Evolutionary conservation across 2,888 invertebrate genomes (phyloP).

Genomic region (Sphecodes monilicornis): DNA sequence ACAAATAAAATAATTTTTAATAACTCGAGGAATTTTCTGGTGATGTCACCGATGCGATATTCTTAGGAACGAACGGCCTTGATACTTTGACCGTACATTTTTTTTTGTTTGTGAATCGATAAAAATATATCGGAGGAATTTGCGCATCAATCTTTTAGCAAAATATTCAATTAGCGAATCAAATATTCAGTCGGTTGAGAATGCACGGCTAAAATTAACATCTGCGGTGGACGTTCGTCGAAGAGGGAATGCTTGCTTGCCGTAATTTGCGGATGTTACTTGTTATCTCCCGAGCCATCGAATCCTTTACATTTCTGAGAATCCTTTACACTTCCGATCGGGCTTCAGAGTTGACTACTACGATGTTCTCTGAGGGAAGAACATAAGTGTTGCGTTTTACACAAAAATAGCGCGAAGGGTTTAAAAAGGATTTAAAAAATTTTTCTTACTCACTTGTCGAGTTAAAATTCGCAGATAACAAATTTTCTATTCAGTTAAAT

Average conservation of each 20-base stretch:
- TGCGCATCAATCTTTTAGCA: background rate
- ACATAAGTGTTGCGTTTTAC: background rate
- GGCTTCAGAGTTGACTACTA: background rate
- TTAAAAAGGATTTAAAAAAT: too few species aligned
- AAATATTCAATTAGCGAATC: background rate
- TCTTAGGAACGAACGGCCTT: slow-evolving; percentile 7
- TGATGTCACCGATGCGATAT: slow-evolving; percentile 25
- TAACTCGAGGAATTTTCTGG: slow-evolving; percentile 27
- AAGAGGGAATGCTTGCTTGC: background rate
- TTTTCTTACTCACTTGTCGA: too few species aligned
- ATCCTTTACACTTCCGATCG: background rate
- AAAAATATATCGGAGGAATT: slow-evolving; percentile 27
- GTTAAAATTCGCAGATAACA: background rate
- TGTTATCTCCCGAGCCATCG: background rate
- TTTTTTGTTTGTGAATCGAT: slow-evolving; percentile 26
- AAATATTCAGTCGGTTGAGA: background rate
- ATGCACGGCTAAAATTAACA: background rate
- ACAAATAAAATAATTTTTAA: slow-evolving; percentile 53
- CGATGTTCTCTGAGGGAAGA: background rate
- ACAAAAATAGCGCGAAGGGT: background rate
- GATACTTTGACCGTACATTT: background rate
- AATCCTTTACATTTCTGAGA: background rate
- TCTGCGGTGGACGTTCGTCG: background rate
- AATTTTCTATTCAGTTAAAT: background rate
- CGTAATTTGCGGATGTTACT: background rate